Percentiles rank a stretch among this genome's conserved stretches.
These are phyloP conservation scores for Caenorhabditis sp. DNA, from an alignment of 2,888 invertebrate genomes.

Conservation along the genomic window DNA sequence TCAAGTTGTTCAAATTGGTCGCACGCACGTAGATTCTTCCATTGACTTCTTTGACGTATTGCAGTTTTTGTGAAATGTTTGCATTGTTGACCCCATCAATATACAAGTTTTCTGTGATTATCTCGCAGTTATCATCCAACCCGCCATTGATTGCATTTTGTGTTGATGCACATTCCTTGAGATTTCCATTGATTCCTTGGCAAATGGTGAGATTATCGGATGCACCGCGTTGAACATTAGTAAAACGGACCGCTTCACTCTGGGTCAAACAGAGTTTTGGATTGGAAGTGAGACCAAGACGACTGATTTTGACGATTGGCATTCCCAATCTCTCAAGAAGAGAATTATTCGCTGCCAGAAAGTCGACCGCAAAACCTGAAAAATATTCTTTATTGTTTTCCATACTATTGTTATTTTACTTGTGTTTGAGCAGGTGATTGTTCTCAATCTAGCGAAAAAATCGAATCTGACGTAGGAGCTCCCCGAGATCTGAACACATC, in stretches of 20 bases:
- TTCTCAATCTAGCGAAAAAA: constrained; percentile 36
- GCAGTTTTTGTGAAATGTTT: constrained; percentile 25
- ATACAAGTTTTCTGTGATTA: constrained; percentile 29
- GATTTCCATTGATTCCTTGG: constrained; percentile 16
- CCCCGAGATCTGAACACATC: constrained; percentile 29
- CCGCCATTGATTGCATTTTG: constrained; percentile 19
- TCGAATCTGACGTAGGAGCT: constrained; percentile 24
- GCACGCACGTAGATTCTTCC: constrained; percentile 33
- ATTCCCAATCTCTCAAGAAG: constrained; percentile 32
- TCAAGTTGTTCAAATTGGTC: constrained; percentile 17
- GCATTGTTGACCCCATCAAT: constrained; percentile 29
- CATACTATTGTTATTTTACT: constrained; percentile 6
- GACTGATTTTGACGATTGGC: constrained; percentile 36
- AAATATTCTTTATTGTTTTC: constrained; percentile 2
- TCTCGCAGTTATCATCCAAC: constrained; percentile 28
- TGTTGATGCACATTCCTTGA: constrained; percentile 32
- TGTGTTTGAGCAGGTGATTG: constrained; percentile 20
- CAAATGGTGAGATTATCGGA: constrained; percentile 28
- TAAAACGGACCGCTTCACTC: constrained; percentile 22
- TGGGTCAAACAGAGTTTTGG: constrained; percentile 31
- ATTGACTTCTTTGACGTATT: constrained; percentile 37
- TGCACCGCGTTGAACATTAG: constrained; percentile 30
- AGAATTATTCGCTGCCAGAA: constrained; percentile 30
- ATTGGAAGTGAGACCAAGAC: constrained; percentile 29
- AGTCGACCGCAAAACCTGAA: constrained; percentile 21